Evolutionary conservation across 2,113 vertebrate genomes (phyloP).

Genomic region (Nothoprocta pentlandii): DNA sequence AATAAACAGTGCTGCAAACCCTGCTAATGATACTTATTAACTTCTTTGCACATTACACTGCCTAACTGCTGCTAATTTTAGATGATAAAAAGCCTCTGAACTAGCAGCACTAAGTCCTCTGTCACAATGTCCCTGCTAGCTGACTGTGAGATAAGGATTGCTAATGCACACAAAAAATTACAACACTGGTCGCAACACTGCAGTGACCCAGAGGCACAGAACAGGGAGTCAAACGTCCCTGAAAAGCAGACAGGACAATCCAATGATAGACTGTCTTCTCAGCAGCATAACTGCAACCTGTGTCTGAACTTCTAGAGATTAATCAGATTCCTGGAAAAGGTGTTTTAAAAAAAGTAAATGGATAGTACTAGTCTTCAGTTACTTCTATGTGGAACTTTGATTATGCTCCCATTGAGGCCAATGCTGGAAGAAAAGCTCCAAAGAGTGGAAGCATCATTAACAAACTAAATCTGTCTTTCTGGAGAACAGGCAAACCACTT

Average conservation of each 20-base stretch:
- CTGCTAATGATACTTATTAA: constrained; percentile 35
- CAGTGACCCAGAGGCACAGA: constrained; percentile 18
- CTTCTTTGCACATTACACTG: constrained; percentile 45
- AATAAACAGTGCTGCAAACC: not conserved
- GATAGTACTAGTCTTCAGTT: not conserved
- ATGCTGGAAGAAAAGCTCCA: not conserved
- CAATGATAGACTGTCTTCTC: not conserved
- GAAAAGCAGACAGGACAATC: constrained; percentile 44
- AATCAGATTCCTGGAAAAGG: not conserved
- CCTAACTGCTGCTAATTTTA: constrained; percentile 54
- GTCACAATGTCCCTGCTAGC: constrained; percentile 36
- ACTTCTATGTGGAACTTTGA: not conserved
- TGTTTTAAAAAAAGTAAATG: not conserved
- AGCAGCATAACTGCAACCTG: not conserved
- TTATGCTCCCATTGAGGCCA: not conserved
- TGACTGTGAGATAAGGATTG: constrained; percentile 62
- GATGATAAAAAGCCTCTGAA: constrained; percentile 48
- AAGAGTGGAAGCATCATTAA: not conserved
- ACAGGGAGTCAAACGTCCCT: constrained; percentile 55
- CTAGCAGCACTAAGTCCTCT: constrained; percentile 48
- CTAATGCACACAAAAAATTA: constrained; percentile 64
- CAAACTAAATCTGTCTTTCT: constrained; percentile 11
- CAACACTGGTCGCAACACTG: constrained; percentile 39
- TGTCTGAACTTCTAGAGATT: not conserved
- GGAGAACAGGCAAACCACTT: constrained; percentile 28